Evolutionary conservation across 2,113 vertebrate genomes (phyloP).

Genomic region (Octodon degus): DNA sequence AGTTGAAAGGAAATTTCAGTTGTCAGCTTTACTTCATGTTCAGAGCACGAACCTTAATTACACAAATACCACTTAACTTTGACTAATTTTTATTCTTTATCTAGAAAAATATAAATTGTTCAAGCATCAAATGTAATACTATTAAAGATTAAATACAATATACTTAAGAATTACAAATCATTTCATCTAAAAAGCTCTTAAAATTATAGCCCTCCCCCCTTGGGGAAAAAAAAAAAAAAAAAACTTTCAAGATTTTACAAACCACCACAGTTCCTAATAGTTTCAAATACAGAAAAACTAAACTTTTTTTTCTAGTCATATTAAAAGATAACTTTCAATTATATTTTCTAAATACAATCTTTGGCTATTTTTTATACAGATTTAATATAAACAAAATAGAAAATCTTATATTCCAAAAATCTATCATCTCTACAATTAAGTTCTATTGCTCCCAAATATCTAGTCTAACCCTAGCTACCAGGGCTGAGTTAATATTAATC

Average conservation of each 20-base stretch:
- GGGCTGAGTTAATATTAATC: slow-evolving; percentile 71
- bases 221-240: not conserved
- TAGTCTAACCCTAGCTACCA: slow-evolving; percentile 74
- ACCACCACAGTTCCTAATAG: not conserved
- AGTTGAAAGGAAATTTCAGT: slow-evolving; percentile 53
- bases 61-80: slow-evolving; percentile 20
- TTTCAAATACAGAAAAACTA: not conserved
- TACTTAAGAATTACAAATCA: slow-evolving; percentile 59
- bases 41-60: not conserved
- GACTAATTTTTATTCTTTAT: slow-evolving; percentile 41
- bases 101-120: slow-evolving; percentile 37
- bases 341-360: slow-evolving; percentile 66
- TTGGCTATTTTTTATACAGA: slow-evolving; percentile 19
- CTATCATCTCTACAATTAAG: not conserved
- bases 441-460: slow-evolving; percentile 43
- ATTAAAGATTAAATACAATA: slow-evolving; percentile 78
- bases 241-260: slow-evolving; percentile 9
- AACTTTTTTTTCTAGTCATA: slow-evolving; percentile 32
- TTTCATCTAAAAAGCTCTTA: slow-evolving; percentile 61
- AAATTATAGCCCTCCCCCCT: not conserved
- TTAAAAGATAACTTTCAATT: slow-evolving; percentile 39
- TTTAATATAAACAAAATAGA: slow-evolving; percentile 64
- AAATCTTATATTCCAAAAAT: slow-evolving; percentile 55
- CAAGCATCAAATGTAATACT: not conserved
- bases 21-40: slow-evolving; percentile 26